phyloP scores from a whole-genome alignment of 2,797 vertebrate genomes.

The Synanceia verrucosa region DNA sequence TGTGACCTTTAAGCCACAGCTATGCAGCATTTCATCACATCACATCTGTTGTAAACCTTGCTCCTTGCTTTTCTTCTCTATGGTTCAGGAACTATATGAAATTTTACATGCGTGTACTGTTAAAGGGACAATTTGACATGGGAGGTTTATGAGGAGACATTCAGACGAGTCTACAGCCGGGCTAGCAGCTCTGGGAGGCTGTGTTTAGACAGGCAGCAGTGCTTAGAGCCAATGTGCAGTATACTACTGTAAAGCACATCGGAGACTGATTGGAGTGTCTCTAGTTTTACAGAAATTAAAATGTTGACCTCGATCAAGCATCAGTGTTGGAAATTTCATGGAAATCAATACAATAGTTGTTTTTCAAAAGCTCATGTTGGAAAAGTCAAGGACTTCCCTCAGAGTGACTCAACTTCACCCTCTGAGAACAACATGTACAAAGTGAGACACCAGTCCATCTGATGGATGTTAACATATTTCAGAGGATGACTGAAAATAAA shows the following conservation, averaged over 20 bases:
- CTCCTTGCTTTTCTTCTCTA: constrained; percentile 10
- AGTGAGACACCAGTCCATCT: background rate
- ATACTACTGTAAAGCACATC: background rate
- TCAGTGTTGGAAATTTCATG: background rate
- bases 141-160: constrained; percentile 34
- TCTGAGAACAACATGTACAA: background rate
- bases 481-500: background rate
- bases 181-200: background rate
- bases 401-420: background rate
- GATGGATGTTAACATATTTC: background rate
- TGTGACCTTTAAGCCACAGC: constrained; percentile 26
- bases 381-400: background rate
- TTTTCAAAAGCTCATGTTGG: background rate
- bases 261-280: background rate
- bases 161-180: constrained; percentile 7
- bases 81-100: constrained; percentile 34
- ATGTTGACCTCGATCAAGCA: background rate
- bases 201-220: background rate
- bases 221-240: background rate
- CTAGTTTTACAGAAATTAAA: background rate
- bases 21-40: constrained; percentile 23
- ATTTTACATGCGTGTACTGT: constrained; percentile 54
- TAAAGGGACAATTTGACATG: constrained; percentile 58
- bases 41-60: constrained; percentile 18
- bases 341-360: background rate